These are phyloP conservation scores for Torymus tubicola DNA, from an alignment of 2,888 invertebrate species.

Conservation along the genomic window DNA sequence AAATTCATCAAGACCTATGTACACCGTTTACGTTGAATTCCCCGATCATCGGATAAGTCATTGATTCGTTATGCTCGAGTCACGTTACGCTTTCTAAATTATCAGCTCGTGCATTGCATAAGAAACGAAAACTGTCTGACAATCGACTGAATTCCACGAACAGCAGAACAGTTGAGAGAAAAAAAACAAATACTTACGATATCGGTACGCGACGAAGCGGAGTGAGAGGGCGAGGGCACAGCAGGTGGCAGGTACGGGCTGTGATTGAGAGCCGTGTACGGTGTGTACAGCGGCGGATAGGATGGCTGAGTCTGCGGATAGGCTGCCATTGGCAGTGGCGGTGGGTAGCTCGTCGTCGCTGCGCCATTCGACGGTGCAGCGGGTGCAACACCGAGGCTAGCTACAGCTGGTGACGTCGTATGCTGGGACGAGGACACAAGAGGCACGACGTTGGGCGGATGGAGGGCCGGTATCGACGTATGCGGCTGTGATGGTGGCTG, in stretches of 20 bases:
- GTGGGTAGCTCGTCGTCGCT: slow-evolving; percentile 72
- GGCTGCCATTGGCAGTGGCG: slow-evolving; percentile 74
- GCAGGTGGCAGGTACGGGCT: slow-evolving; percentile 83
- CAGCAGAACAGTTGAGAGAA: neutral
- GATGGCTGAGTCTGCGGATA: slow-evolving; percentile 77
- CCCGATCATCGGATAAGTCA: no score
- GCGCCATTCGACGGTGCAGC: slow-evolving; percentile 78
- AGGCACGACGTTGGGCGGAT: slow-evolving; percentile 75
- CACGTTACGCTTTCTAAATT: no score
- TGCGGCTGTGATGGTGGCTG: slow-evolving; percentile 77
- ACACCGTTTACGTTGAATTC: no score
- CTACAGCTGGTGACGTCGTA: slow-evolving; percentile 75
- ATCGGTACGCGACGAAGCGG: slow-evolving; percentile 81
- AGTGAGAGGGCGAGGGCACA: slow-evolving; percentile 78
- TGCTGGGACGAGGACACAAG: slow-evolving; percentile 74
- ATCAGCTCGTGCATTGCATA: no score
- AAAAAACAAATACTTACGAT: slow-evolving; percentile 75
- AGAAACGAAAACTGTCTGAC: no score
- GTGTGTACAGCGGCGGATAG: slow-evolving; percentile 86
- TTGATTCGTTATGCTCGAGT: no score
- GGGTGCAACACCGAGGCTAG: slow-evolving; percentile 79
- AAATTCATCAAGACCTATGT: no score
- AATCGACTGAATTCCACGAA: neutral
- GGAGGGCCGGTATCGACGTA: slow-evolving; percentile 72
- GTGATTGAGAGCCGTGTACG: slow-evolving; percentile 85